Conservation (phyloP, 2,113 vertebrate genomes). For the Sylvilagus bachmani region DNA sequence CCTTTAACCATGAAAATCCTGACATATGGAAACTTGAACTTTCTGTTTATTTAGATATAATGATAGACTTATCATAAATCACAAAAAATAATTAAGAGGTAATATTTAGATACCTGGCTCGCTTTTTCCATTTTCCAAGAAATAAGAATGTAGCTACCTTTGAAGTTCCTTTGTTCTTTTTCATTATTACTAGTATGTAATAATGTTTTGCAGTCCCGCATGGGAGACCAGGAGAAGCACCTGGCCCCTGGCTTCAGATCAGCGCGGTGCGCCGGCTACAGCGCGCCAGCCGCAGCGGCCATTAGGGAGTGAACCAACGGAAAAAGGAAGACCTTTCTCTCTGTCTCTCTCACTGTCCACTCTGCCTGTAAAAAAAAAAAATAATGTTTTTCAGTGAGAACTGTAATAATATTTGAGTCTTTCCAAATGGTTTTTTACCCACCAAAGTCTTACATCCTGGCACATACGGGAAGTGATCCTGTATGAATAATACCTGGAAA, state of each 20-base stretch:
- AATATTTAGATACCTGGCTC: constrained; percentile 22
- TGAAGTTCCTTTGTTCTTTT: constrained; percentile 6
- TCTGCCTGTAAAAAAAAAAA: no score
- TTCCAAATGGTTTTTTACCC: not conserved
- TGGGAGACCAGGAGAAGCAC: no score
- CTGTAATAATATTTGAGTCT: not conserved
- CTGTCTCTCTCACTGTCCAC: no score
- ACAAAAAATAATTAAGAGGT: constrained; percentile 25
- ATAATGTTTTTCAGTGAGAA: not conserved
- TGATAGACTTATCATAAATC: constrained; percentile 8
- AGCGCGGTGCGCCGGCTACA: no score
- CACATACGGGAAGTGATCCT: not conserved
- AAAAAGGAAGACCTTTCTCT: no score
- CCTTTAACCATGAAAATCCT: not conserved
- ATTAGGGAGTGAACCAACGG: no score
- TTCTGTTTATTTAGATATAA: constrained; percentile 49
- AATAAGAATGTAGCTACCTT: constrained; percentile 5
- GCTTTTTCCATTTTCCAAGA: not conserved
- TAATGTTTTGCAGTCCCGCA: no score
- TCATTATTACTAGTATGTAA: not conserved
- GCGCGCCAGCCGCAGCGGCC: no score
- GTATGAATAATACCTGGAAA: not conserved
- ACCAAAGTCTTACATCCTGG: not conserved
- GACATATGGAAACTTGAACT: not conserved
- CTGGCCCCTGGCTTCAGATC: no score